Base-by-base conservation (phyloP, 2,113 vertebrate genomes). In the Cyanocitta stelleri region DNA sequence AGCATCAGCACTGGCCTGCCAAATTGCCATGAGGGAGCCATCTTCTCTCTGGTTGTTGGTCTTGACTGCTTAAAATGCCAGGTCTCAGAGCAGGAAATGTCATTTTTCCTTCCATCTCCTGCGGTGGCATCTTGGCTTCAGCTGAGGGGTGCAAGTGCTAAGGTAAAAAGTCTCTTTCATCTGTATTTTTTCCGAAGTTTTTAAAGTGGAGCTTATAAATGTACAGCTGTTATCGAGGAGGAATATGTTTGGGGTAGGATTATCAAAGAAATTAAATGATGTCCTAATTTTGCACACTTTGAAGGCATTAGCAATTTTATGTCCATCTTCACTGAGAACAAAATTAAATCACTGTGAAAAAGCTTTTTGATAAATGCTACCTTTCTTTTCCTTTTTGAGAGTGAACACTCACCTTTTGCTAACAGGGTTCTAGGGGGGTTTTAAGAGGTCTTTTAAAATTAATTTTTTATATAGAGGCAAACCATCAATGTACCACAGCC, bases 371-470 rank as follows among this genome's bases (percentile, higher is more conserved):
- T 32, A 71, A 77, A 58, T 66, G 7, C 5, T 26, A 32, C 6
- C 8, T 72, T 63, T 20, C 9, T 68, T 67, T 68, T 63, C 6
- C 10, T 29, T 55, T 64, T 33, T 35, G 27, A 61, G 26, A 49
- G 6, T 32, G 27, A 91, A 19, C n/a, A 30, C 41, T 44, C 14
- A 77, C 7, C 26, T 58, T 64, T 69, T 58, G 20, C 23, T 46
- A 51, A 43, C 10, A 51, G 22, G 8, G 7, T 14, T 41, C 37
- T 87, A 37, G 16, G 11, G 15, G 24, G 14, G 7, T 44, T 74
- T 43, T 51, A 56, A 72, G 30, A 43, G 32, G 0, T 1, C 1
- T 4, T 46, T 5, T 19, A 2, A 1, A 18, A 26, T 35, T 37
- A 30, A 17, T 7, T 37, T 58, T 90, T 82, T 76, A 26, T 6